A percentile compares a stretch with the other conserved stretches of the same genome.
Evolutionary conservation across 1,140 invertebrate genomes (phyloP).

Genomic region (Megalonaias nervosa): DNA sequence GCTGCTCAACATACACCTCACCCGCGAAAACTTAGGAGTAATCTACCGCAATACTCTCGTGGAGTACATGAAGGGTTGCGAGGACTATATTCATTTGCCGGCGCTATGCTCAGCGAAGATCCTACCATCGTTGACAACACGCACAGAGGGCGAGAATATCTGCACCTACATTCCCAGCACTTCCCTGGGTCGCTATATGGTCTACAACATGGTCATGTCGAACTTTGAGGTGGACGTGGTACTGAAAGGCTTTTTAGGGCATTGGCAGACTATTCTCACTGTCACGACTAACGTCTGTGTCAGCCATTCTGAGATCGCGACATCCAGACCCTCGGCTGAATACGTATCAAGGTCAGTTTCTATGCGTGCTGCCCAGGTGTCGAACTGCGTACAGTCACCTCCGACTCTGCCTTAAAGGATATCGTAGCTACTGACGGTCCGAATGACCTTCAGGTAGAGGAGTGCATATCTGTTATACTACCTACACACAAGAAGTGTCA

Average conservation of each 20-base stretch:
- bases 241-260: background rate
- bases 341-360: background rate
- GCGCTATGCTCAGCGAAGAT: background rate
- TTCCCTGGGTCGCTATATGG: too few species aligned
- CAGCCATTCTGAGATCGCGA: too few species aligned
- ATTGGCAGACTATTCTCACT: background rate
- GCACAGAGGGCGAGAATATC: background rate
- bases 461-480: background rate
- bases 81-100: background rate
- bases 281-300: too few species aligned
- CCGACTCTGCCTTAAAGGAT: background rate
- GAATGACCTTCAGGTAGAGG: background rate
- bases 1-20: background rate
- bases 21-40: background rate
- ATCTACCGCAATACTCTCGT: background rate
- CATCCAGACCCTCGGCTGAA: too few species aligned
- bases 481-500: background rate
- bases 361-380: background rate
- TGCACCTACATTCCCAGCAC: background rate
- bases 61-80: background rate
- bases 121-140: background rate
- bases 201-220: background rate
- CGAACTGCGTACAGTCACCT: background rate
- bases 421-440: background rate
- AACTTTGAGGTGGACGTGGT: background rate